Evolutionary conservation across 2,113 vertebrate species (phyloP), one percentile per base, ranked within the genome.

Genomic region (Psittacara wagleri): DNA sequence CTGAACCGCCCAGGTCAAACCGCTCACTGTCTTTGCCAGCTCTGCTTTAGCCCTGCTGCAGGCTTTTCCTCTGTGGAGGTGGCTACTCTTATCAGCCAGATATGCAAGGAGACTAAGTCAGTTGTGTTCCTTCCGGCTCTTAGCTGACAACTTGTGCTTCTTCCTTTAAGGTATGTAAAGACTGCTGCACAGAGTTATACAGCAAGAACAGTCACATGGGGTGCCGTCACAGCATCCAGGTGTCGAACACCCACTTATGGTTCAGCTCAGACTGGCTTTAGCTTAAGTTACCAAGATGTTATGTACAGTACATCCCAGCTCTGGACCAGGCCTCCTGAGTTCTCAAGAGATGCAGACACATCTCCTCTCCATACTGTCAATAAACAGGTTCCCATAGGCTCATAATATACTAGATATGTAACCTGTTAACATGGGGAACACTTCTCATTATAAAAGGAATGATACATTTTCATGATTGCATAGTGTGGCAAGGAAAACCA

Each of bases 81-180:
- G n/a, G 15, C 48, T n/a, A 2, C 3, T 14, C 31, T 55, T 55
- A 67, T 11, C 33, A 35, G 41, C 31, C 59, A 54, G 49, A 11
- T 17, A 39, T 1, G 1, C 2, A 7, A 2, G 0, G n/a, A 37
- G 80, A 44, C 35, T 35, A 23, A 41, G 9, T 17, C 33, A 12
- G 20, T 46, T 6, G 2, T 25, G 19, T 41, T 35, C 79, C 39
- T 66, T 33, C 68, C 19, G 27, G 46, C 18, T 48, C 44, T 22
- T 35, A 41, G 37, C 37, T 1, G 1, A 52, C 54, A 52, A 13
- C 14, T 49, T 2, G 8, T 10, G 33, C 9, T 41, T 57, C 49
- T 73, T 76, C 69, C 33, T 76, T 61, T 16, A 39, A 46, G 55
- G 57, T 16, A 23, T 1, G 3, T 11, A 14, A 35, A 48, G n/a